Conservation (phyloP, 2,113 vertebrate species). For the Phylloscopus whistleri region DNA sequence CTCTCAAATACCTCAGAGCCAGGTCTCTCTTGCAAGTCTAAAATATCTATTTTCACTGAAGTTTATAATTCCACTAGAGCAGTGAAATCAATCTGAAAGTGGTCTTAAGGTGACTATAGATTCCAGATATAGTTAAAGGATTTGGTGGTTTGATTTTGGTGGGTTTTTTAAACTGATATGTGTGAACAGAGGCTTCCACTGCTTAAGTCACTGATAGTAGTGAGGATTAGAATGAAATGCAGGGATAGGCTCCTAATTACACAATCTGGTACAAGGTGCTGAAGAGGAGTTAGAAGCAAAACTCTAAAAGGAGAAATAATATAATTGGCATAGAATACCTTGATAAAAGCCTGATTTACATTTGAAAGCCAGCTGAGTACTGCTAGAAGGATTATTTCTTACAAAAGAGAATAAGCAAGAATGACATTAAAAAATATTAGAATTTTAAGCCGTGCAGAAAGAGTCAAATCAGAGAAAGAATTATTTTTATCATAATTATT, state of each 20-base stretch:
- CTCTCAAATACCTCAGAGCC: neutral
- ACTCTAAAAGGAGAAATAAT: neutral
- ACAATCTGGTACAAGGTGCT: neutral
- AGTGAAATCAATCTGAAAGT: neutral
- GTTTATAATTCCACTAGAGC: neutral
- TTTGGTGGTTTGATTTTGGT: neutral
- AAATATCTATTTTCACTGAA: neutral
- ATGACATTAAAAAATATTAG: neutral
- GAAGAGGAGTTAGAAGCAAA: neutral
- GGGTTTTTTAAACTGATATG: neutral
- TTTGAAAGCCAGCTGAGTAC: neutral
- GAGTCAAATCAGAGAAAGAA: neutral
- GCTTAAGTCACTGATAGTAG: neutral
- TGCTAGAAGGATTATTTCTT: neutral
- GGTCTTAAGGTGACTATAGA: neutral
- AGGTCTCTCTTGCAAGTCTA: neutral
- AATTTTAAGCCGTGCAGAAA: neutral
- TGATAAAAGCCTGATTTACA: neutral
- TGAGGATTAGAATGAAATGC: neutral
- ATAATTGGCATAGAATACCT: neutral
- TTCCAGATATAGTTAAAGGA: neutral
- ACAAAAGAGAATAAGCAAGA: neutral
- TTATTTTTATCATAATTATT: constrained; percentile 8
- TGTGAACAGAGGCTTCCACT: neutral
- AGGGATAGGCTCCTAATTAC: neutral